phyloP scores from a whole-genome alignment of 1,140 invertebrate genomes.

The Ostrea edulis region DNA sequence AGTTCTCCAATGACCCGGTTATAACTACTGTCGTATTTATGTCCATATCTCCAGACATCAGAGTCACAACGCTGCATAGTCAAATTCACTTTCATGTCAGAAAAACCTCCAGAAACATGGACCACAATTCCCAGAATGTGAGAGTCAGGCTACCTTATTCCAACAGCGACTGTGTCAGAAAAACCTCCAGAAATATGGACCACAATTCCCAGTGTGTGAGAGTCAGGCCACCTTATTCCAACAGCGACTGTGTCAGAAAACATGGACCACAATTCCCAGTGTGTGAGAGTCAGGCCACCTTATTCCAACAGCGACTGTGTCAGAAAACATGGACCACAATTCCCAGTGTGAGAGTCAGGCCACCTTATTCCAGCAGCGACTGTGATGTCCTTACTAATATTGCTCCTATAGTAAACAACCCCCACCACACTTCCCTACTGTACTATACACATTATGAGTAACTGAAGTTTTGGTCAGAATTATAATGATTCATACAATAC shows the following conservation, averaged over 20 bases:
- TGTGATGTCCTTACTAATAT: no score
- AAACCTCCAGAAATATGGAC: background rate
- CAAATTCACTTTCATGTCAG: conserved; percentile 14
- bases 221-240: no score
- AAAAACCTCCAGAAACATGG: background rate
- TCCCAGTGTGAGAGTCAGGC: no score
- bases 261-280: no score
- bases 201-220: no score
- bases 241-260: no score
- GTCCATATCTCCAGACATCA: background rate
- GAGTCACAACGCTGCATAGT: conserved; percentile 4
- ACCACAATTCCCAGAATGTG: no score
- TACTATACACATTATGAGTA: background rate
- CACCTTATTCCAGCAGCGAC: no score
- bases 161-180: background rate
- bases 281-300: no score
- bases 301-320: no score
- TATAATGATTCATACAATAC: conserved; percentile 20
- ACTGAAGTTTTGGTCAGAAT: conserved; percentile 9
- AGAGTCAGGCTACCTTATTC: no score
- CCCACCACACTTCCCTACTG: background rate
- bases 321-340: no score
- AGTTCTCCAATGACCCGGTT: conserved; percentile 7
- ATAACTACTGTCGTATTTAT: conserved; percentile 6
- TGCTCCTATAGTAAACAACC: background rate